These are phyloP conservation scores for Biston stratarius DNA, from an alignment of 2,888 invertebrate species.

Conservation along the genomic window DNA sequence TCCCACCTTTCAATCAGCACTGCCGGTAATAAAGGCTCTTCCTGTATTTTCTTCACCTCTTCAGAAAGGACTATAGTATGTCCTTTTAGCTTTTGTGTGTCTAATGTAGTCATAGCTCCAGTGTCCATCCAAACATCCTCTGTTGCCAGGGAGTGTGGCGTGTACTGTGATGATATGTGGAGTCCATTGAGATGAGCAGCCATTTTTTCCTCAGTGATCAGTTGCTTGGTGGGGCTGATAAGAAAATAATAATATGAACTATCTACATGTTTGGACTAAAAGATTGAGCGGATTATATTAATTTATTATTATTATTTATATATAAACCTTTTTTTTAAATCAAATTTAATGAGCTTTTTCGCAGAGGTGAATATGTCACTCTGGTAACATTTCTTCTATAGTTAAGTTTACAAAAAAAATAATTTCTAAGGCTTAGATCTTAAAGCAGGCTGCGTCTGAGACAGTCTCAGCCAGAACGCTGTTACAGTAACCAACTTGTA, in stretches of 20 bases:
- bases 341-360: too few species aligned
- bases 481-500: too few species aligned
- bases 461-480: too few species aligned
- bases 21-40: constrained; percentile 89
- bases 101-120: constrained; percentile 27
- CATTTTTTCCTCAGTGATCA: constrained; percentile 94
- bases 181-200: constrained; percentile 92
- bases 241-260: background rate
- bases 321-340: too few species aligned
- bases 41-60: constrained; percentile 88
- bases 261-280: too few species aligned
- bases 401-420: too few species aligned
- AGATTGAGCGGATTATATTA: too few species aligned
- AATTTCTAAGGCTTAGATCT: too few species aligned
- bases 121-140: constrained; percentile 69
- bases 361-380: too few species aligned
- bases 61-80: constrained; percentile 89
- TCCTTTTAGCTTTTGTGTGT: constrained; percentile 74
- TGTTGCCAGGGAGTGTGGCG: constrained; percentile 59
- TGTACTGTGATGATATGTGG: constrained; percentile 88
- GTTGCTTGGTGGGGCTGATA: constrained; percentile 89
- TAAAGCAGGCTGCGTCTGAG: too few species aligned
- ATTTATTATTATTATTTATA: too few species aligned
- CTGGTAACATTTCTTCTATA: too few species aligned
- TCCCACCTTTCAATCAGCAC: constrained; percentile 86